Conservation (phyloP, 92 coral and sea anemone species). For the Porites rus region DNA sequence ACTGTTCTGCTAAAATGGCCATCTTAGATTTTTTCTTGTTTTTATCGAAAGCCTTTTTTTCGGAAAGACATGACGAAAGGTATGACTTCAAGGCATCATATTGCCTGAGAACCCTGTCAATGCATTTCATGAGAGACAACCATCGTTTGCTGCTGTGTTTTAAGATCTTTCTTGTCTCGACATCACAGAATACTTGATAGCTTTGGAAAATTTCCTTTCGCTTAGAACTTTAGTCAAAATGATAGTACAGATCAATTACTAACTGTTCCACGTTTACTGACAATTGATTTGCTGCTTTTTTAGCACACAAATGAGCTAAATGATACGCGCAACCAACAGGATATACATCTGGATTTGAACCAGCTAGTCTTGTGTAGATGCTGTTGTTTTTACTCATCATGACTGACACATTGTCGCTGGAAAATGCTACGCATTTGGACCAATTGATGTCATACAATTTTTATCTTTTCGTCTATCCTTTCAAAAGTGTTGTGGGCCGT, state of each 20-base stretch:
- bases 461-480: too few species aligned
- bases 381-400: too few species aligned
- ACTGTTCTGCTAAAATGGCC: conserved; percentile 25
- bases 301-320: conserved; percentile 17
- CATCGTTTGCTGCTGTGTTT: conserved; percentile 30
- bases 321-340: too few species aligned
- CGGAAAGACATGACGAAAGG: neutral
- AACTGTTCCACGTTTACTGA: neutral
- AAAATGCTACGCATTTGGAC: conserved; percentile 34
- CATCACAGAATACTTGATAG: conserved; percentile 52
- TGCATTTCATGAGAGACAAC: conserved; percentile 72
- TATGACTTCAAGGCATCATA: neutral
- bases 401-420: conserved; percentile 39
- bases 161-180: conserved; percentile 54
- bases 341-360: too few species aligned
- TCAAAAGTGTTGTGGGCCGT: too few species aligned
- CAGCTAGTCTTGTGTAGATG: too few species aligned
- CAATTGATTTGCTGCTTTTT: conserved; percentile 57
- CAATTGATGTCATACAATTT: too few species aligned
- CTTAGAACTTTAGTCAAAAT: conserved; percentile 57
- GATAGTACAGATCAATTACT: conserved; percentile 55
- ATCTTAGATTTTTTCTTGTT: conserved; percentile 58
- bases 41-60: conserved; percentile 50
- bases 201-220: conserved; percentile 25
- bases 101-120: conserved; percentile 66